Conservation (phyloP, 2,113 vertebrate species). For the Atrichornis clamosus region DNA sequence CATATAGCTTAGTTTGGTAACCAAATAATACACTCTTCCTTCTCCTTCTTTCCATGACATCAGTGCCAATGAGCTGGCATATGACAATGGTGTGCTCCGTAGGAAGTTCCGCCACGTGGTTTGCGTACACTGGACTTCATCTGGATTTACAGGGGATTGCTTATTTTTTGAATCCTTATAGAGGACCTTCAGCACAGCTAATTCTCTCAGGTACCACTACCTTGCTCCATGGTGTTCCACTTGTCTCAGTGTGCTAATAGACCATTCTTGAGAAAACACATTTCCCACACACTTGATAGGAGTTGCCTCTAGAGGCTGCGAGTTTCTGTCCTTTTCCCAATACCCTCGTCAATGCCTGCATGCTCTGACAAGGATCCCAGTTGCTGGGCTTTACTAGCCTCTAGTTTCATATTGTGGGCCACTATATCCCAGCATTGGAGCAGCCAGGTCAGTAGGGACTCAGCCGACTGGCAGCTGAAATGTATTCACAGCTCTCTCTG, state of each 20-base stretch:
- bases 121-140: background rate
- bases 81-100: fast-evolving
- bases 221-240: background rate
- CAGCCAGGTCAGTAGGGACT: background rate
- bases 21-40: background rate
- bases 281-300: background rate
- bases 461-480: background rate
- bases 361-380: background rate
- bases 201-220: background rate
- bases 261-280: background rate
- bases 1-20: background rate
- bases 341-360: background rate
- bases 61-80: background rate
- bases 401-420: no score
- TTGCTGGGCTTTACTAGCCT: background rate
- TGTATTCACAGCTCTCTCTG: background rate
- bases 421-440: background rate
- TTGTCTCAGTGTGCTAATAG: fast-evolving
- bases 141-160: background rate
- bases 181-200: background rate
- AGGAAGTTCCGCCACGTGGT: background rate
- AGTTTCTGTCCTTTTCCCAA: background rate
- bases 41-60: background rate
- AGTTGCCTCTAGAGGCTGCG: background rate
- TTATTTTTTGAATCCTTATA: background rate